Conservation (phyloP, 2,888 invertebrate genomes). For the Xestobium rufovillosum region DNA sequence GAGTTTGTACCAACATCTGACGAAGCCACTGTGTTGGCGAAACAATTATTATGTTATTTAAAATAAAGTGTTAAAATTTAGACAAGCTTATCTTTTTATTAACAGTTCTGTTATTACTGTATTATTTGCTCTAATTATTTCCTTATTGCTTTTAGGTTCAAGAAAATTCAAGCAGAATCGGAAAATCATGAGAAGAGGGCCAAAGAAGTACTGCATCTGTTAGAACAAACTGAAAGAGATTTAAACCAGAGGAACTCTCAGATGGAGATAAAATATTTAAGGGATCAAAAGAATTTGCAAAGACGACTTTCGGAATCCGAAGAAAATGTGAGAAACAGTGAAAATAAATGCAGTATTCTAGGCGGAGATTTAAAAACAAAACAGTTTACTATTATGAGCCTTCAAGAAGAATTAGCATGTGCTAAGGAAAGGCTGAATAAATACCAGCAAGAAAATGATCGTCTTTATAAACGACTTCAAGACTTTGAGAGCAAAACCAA, state of each 20-base stretch:
- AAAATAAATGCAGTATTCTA: constrained; percentile 56
- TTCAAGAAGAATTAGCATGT: constrained; percentile 61
- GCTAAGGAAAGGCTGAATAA: constrained; percentile 59
- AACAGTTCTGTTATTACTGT: no score
- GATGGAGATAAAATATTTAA: constrained; percentile 62
- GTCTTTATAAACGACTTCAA: constrained; percentile 60
- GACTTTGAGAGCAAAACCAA: constrained; percentile 57
- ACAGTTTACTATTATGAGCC: constrained; percentile 56
- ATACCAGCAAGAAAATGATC: constrained; percentile 72
- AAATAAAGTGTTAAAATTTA: no score
- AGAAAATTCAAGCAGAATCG: constrained; percentile 63
- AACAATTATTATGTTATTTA: no score
- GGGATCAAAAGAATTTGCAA: constrained; percentile 47
- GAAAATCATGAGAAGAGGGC: constrained; percentile 64
- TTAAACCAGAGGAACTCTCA: constrained; percentile 63
- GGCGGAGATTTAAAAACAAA: constrained; percentile 60
- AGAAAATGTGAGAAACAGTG: constrained; percentile 59
- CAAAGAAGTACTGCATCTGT: constrained; percentile 66
- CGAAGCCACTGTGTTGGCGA: no score
- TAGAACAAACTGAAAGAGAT: constrained; percentile 72
- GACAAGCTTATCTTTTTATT: no score
- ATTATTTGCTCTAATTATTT: no score
- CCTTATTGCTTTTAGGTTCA: constrained; percentile 44
- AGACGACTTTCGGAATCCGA: constrained; percentile 55
- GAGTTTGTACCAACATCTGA: no score